phyloP scores from a whole-genome alignment of 2,797 vertebrate genomes.

The Moxostoma hubbsi region DNA sequence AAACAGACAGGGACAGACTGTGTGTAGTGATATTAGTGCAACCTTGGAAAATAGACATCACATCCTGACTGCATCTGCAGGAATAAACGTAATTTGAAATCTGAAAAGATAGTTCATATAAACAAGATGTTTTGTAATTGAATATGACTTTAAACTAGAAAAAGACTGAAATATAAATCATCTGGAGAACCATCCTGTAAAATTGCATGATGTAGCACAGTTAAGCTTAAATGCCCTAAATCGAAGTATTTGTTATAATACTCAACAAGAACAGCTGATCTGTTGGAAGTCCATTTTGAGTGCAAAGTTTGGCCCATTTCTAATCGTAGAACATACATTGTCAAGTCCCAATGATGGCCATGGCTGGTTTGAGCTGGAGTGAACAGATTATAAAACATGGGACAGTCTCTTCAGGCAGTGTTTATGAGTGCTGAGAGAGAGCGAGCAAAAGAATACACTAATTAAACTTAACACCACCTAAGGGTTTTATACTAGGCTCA shows the following conservation, averaged over 20 bases:
- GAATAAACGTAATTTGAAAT: not conserved
- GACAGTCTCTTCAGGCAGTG: not conserved
- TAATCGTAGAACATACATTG: not conserved
- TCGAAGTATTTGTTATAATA: not conserved
- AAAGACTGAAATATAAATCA: not conserved
- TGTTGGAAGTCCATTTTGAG: no score
- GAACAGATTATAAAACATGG: not conserved
- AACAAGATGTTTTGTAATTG: not conserved
- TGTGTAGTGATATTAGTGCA: conserved; percentile 15
- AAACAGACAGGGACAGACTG: conserved; percentile 9
- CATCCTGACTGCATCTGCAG: not conserved
- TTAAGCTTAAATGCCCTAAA: not conserved
- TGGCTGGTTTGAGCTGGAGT: conserved; percentile 3
- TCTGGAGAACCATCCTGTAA: not conserved
- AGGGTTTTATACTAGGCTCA: conserved; percentile 26
- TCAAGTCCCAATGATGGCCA: not conserved
- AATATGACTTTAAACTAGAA: not conserved
- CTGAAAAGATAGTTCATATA: no score
- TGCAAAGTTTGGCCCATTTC: not conserved
- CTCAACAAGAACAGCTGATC: not conserved
- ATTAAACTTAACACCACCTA: conserved; percentile 35
- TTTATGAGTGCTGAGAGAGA: conserved; percentile 1
- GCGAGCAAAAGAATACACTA: conserved; percentile 1
- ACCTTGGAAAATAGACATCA: not conserved
- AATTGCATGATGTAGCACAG: not conserved